Percentiles rank a stretch among this genome's conserved stretches.
Conservation (phyloP, 92 coral and sea anemone genomes). For the Isaurus tuberculatus region DNA sequence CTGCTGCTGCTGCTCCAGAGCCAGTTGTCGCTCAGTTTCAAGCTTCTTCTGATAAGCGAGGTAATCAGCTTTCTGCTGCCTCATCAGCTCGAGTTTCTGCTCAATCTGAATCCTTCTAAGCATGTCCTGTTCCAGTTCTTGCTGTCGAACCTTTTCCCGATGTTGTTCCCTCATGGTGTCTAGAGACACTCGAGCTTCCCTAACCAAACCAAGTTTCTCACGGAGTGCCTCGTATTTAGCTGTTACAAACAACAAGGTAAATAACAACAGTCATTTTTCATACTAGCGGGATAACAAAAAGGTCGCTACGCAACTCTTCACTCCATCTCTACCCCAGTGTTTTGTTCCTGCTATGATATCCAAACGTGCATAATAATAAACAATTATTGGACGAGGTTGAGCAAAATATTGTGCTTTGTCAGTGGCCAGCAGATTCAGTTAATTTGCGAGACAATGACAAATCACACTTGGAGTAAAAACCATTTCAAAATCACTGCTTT, state of each 20-base stretch:
- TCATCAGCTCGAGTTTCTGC: slow-evolving; percentile 93
- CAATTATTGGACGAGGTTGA: too few relatives aligned
- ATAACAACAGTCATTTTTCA: too few relatives aligned
- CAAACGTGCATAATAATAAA: too few relatives aligned
- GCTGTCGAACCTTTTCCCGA: slow-evolving; percentile 96
- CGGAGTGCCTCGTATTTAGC: slow-evolving; percentile 88
- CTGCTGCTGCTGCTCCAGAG: slow-evolving; percentile 92
- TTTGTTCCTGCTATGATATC: too few relatives aligned
- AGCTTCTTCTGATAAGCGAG: slow-evolving; percentile 91
- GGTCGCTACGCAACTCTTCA: too few relatives aligned
- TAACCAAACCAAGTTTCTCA: slow-evolving; percentile 84
- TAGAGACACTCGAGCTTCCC: slow-evolving; percentile 84
- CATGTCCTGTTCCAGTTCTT: slow-evolving; percentile 99
- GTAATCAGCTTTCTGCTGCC: slow-evolving; percentile 98
- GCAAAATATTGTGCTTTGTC: too few relatives aligned
- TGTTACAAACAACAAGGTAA: slow-evolving; percentile 21
- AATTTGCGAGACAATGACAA: too few relatives aligned
- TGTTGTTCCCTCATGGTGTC: slow-evolving; percentile 88
- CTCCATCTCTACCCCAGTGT: too few relatives aligned
- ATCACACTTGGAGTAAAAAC: too few relatives aligned
- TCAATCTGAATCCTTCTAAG: slow-evolving; percentile 97
- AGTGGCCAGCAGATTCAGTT: too few relatives aligned
- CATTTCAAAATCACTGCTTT: too few relatives aligned
- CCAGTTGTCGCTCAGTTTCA: slow-evolving; percentile 90
- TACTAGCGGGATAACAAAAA: too few relatives aligned